Conservation (phyloP, 2,888 invertebrate genomes). For the Synanthedon andrenaeformis region DNA sequence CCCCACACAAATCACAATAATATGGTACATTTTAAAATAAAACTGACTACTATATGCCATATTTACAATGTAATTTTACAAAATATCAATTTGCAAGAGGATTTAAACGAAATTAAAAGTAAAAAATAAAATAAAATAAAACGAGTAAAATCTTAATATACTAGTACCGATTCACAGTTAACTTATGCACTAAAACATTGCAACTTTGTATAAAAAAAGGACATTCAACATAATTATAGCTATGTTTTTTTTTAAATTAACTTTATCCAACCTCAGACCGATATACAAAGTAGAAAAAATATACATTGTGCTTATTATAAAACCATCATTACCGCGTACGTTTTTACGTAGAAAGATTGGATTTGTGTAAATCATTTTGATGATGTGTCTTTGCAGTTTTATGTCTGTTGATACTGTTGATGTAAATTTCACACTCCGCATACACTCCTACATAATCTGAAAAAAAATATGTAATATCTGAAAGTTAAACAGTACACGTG, state of each 20-base stretch:
- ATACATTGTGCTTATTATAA: constrained; percentile 39
- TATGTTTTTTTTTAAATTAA: constrained; percentile 26
- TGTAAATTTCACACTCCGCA: too few species aligned
- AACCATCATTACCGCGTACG: constrained; percentile 30
- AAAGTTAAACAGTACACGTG: too few species aligned
- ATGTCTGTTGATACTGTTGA: too few species aligned
- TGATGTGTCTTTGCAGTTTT: too few species aligned
- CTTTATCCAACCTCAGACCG: constrained; percentile 31
- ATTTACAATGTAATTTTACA: background rate
- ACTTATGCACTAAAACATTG: constrained; percentile 41
- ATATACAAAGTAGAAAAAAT: constrained; percentile 66
- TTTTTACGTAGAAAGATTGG: background rate
- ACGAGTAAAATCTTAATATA: background rate
- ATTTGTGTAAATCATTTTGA: background rate
- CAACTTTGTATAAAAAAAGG: constrained; percentile 39
- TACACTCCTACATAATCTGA: background rate
- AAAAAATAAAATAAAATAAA: too few species aligned
- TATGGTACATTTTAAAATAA: constrained; percentile 9
- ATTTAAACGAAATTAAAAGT: too few species aligned
- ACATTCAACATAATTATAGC: constrained; percentile 23
- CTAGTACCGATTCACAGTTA: background rate
- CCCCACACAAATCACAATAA: too few species aligned
- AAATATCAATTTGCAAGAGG: background rate
- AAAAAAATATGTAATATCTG: background rate
- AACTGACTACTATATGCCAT: background rate